Evolutionary conservation across 1,140 invertebrate genomes (phyloP).

Genomic region (Littorina saxatilis): DNA sequence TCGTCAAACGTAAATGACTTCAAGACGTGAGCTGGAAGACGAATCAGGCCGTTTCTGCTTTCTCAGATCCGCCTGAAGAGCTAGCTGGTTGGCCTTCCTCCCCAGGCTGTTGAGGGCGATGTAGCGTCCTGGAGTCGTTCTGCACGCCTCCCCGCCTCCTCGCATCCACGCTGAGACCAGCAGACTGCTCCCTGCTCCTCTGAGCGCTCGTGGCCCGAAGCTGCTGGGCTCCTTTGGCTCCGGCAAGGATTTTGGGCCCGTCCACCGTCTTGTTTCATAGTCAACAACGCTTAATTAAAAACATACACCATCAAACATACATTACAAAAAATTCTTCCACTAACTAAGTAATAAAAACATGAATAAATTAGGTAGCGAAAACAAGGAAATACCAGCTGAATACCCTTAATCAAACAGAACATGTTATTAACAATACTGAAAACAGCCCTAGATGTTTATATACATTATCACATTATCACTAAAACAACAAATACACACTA

Average conservation of each 20-base stretch:
- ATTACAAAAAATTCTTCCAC: too few species aligned
- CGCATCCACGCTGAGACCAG: too few species aligned
- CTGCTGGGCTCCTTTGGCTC: constrained; percentile 33
- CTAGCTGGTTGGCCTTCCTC: constrained; percentile 25
- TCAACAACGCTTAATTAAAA: too few species aligned
- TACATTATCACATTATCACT: too few species aligned
- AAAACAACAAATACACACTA: too few species aligned
- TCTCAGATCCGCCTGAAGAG: constrained; percentile 5
- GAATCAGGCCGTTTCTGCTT: constrained; percentile 18
- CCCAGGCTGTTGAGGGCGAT: constrained; percentile 44
- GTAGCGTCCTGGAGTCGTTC: constrained; percentile 40
- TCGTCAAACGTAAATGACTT: background rate
- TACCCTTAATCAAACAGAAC: too few species aligned
- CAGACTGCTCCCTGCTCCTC: background rate
- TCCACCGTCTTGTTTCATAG: background rate
- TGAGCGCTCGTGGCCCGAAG: background rate
- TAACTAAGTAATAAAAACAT: too few species aligned
- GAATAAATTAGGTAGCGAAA: too few species aligned
- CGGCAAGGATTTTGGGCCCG: constrained; percentile 24
- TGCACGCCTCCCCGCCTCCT: constrained; percentile 26
- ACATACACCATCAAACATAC: too few species aligned
- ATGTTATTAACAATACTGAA: too few species aligned
- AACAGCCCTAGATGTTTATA: too few species aligned
- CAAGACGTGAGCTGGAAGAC: background rate
- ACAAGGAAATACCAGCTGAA: too few species aligned